phyloP scores from a whole-genome alignment of 2,888 invertebrate species.

The Stomorhina lunata region DNA sequence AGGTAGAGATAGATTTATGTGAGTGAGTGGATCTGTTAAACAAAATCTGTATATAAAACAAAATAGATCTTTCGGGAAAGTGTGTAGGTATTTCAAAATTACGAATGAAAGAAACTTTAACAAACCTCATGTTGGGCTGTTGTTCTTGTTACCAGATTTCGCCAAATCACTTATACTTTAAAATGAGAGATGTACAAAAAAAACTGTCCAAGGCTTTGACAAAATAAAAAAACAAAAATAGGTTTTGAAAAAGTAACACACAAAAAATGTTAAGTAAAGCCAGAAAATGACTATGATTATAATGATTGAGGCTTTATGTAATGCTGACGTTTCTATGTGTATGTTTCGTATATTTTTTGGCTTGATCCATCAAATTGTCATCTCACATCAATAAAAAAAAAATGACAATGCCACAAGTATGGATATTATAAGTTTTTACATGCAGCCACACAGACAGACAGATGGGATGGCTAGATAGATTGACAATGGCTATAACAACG shows the following conservation, averaged over 20 bases:
- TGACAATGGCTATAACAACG: neutral
- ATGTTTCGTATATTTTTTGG: no score
- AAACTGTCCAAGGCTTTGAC: neutral
- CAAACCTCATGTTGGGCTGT: constrained; percentile 52
- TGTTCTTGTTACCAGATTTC: constrained; percentile 36
- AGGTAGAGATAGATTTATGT: neutral
- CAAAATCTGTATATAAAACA: neutral
- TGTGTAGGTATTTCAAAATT: neutral
- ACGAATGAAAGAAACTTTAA: constrained; percentile 40
- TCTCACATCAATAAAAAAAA: constrained; percentile 59
- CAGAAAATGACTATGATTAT: constrained; percentile 55
- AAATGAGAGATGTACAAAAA: neutral
- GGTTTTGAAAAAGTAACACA: neutral
- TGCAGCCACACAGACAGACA: no score
- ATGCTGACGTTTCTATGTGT: constrained; percentile 54
- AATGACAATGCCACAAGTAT: constrained; percentile 32
- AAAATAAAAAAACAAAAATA: neutral
- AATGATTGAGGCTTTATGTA: constrained; percentile 60
- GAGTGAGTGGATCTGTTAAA: neutral
- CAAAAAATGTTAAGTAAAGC: neutral
- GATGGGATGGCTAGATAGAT: neutral
- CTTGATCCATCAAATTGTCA: constrained; percentile 62
- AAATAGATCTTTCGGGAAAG: neutral
- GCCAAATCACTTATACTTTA: constrained; percentile 40
- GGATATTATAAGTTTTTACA: no score